Conservation (phyloP, 2,113 vertebrate species). For the Aldabrachelys gigantea region DNA sequence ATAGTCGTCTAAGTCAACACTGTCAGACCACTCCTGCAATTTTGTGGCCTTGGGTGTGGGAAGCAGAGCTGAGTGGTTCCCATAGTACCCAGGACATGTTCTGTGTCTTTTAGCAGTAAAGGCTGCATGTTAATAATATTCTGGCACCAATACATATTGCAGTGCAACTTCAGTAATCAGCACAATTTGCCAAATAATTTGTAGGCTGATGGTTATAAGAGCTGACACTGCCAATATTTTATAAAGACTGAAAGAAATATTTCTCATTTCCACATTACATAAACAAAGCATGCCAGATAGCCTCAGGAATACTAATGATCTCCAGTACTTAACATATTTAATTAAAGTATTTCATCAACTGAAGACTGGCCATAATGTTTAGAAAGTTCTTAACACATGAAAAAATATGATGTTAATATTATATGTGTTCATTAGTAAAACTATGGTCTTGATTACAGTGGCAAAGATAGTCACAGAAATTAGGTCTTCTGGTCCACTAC, state of each 20-base stretch:
- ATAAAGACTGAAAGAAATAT: conserved; percentile 61
- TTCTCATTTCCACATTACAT: conserved; percentile 65
- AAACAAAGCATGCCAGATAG: conserved; percentile 70
- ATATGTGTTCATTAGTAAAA: conserved; percentile 62
- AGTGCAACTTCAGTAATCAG: conserved; percentile 72
- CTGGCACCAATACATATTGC: conserved; percentile 48
- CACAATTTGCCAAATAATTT: conserved; percentile 75
- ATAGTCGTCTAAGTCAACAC: background rate
- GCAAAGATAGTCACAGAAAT: conserved; percentile 61
- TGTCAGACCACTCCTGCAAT: background rate
- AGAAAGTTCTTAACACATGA: conserved; percentile 54
- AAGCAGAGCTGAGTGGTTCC: background rate
- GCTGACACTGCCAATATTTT: conserved; percentile 64
- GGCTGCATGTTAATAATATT: conserved; percentile 49
- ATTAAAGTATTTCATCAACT: conserved; percentile 62
- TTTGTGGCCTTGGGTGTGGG: background rate
- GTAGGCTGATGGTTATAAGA: conserved; percentile 72
- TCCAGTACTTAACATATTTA: conserved; percentile 55
- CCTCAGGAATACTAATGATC: conserved; percentile 70
- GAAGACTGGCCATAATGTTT: conserved; percentile 44
- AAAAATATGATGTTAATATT: conserved; percentile 56
- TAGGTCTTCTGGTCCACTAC: conserved; percentile 14
- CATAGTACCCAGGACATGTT: background rate
- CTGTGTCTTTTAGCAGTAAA: conserved; percentile 17
- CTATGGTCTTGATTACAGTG: conserved; percentile 11